Evolutionary conservation across 2,113 vertebrate species (phyloP).

Genomic region (Podarcis muralis): DNA sequence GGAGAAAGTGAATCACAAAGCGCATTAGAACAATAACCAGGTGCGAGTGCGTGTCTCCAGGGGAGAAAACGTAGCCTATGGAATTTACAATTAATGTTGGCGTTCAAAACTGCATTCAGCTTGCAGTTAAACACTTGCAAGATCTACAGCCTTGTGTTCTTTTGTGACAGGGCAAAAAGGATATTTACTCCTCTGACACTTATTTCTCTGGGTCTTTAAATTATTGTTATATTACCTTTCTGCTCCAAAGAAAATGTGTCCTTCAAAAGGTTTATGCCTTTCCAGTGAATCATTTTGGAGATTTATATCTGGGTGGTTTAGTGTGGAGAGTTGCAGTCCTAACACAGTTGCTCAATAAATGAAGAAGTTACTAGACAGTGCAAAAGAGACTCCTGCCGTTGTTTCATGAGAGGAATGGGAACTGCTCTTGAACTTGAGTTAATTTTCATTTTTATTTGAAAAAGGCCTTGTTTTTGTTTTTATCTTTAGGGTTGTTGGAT

Average conservation of each 20-base stretch:
- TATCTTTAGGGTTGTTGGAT: neutral
- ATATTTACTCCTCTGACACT: conserved; percentile 43
- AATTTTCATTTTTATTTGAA: neutral
- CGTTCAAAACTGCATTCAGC: conserved; percentile 26
- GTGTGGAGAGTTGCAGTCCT: conserved; percentile 39
- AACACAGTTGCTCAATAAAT: conserved; percentile 48
- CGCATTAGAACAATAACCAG: conserved; percentile 23
- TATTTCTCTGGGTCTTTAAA: conserved; percentile 63
- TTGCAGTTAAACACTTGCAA: conserved; percentile 40
- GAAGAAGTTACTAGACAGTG: conserved; percentile 17
- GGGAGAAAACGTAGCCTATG: conserved; percentile 35
- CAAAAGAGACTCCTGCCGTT: neutral
- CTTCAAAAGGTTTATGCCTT: conserved; percentile 55
- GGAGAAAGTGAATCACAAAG: conserved; percentile 6
- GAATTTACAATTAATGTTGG: conserved; percentile 56
- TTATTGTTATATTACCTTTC: conserved; percentile 60
- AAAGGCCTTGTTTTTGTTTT: neutral
- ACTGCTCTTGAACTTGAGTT: neutral
- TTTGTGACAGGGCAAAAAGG: conserved; percentile 48
- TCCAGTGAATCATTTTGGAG: conserved; percentile 38
- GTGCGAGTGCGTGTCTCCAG: conserved; percentile 19
- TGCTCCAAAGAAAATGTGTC: conserved; percentile 30
- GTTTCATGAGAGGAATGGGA: conserved; percentile 3
- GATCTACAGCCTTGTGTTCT: conserved; percentile 41
- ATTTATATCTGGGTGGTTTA: conserved; percentile 57